Base-by-base conservation (phyloP, 2,113 vertebrate species). In the Heterocephalus glaber region DNA sequence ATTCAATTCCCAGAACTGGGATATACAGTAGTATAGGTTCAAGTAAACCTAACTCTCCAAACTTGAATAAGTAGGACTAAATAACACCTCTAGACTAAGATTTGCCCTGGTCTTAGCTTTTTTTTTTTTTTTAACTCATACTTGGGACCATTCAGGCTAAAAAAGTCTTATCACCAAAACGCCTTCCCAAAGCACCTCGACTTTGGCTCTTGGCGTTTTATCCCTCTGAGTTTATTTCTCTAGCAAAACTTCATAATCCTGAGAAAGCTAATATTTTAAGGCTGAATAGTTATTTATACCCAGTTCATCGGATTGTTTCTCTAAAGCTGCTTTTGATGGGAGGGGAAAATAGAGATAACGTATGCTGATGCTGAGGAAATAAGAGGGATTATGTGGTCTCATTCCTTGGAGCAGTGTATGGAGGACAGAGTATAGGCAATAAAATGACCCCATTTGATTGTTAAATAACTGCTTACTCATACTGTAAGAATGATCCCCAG, bases 271-370 rank as follows among this genome's bases (percentile, higher is more conserved):
- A 77, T 97, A 84, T 95, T 95, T 95, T 97, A 97, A 97, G 80
- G 92, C 76, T 84, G 83, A 92, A 82, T 88, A 80, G 91, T 95
- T 88, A 93, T 88, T 96, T 97, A 96, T 94, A 93, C 70, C 93
- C 95, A 98, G 93, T 96, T 97, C 93, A 94, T 94, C 89, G 95
- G 81, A 93, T 96, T 95, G 89, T 85, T 96, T 93, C 89, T 94
- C 70, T 68, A 94, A 97, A 97, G 90, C 95, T 88, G 95, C 80
- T 96, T 97, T 94, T 85, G 58, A 52, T 87, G 52, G 14, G 19
- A 95, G 79, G 38, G 58, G 89, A 92, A 89, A 89, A 86, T 52
- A 61, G 49, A 65, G n/a, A 56, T 49, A 84, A 44, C 85, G 93
- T 87, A 80, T 89, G 93, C 38, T 84, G 79, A 92, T 65, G 44